Base-by-base conservation (phyloP, 2,888 invertebrate species). In the Nycteola revayana region DNA sequence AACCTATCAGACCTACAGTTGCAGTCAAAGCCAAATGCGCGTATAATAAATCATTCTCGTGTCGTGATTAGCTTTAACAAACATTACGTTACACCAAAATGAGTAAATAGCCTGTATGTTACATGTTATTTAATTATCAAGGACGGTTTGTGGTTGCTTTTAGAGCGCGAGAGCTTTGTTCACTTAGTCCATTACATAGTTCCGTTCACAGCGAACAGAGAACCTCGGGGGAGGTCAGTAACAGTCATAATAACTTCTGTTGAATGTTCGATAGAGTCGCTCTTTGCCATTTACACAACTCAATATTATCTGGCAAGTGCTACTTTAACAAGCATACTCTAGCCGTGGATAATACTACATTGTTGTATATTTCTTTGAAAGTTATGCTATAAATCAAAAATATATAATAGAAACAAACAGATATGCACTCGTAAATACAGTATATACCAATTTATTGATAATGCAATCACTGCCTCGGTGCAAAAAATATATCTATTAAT, bases 231-330 rank as follows among this genome's bases (percentile, higher is more conserved):
- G 67, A 59, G 50, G 49, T 58, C 49, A 57, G 63, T 61, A 55
- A 60, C 55, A 65, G 61, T 60, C 63, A 64, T 66, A 70, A 67
- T 70, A 67, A 67, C 60, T 69, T 66, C 50, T 60, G 59, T 58
- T 43, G 49, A 59, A 59, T 59, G 49, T 54, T 55, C 60, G 21
- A 42, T 53, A 39, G 27, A 35, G 36, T 37, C 33, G 22, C 34
- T 55, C 49, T 56, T 14, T 49, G 47, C 54, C 48, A 44, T 55
- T 44, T 47, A 43, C 51, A 51, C 42, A 46, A 44, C 37, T 58
- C 44, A 42, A 51, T 43, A 44, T 43, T 52, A 49, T 53, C 28
- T 48, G 35, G 8, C 9, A 28, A 27, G 30, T 14, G 5, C 14
- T 5, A 14, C n/a, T n/a, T n/a, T n/a, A n/a, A n/a, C n/a, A n/a